Evolutionary conservation across 2,888 invertebrate species (phyloP), one percentile per base, ranked within the genome.

Genomic region (Phlogophora meticulosa): DNA sequence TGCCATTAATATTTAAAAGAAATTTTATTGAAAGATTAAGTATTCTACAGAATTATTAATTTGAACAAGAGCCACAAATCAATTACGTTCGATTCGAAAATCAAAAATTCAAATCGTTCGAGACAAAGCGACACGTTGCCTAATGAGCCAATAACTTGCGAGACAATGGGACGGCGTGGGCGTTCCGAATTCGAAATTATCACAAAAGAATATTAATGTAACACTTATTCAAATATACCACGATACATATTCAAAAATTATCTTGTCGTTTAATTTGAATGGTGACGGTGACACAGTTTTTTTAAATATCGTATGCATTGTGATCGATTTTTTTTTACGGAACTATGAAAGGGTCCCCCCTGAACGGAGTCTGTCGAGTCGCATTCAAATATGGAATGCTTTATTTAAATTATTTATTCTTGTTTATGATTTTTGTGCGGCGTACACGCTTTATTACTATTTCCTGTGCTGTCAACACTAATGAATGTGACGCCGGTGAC

Each of bases 141-240:
- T 95, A 95, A 95, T 95, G 95, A 95, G 94, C 94, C 95, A 93
- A 95, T 95, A 95, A 95, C 93, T 94, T 90, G 89, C 87, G 88
- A 93, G 93, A 95, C 95, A 95, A 95, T 95, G 91, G 93, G 88
- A 85, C 89, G 85, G 87, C 89, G 95, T 94, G 91, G 95, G 95
- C 92, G 94, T 90, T 90, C 89, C 90, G 89, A 93, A 94, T 91
- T 92, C 92, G 85, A 92, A 93, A 94, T 94, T 93, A 94, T 92
- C 93, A 93, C 93, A 94, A 94, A 94, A 94, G 95, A 94, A 94
- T 94, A 94, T 94, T 95, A 94, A 95, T 94, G 95, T 91, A 90
- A 92, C 94, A 93, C 93, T 95, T 94, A 95, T 95, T 95, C 95
- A 95, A 94, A 95, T 94, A 94, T 82, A 89, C 87, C 88, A 84